Conservation (phyloP, 2,113 vertebrate genomes). For the Actenoides hombroni region DNA sequence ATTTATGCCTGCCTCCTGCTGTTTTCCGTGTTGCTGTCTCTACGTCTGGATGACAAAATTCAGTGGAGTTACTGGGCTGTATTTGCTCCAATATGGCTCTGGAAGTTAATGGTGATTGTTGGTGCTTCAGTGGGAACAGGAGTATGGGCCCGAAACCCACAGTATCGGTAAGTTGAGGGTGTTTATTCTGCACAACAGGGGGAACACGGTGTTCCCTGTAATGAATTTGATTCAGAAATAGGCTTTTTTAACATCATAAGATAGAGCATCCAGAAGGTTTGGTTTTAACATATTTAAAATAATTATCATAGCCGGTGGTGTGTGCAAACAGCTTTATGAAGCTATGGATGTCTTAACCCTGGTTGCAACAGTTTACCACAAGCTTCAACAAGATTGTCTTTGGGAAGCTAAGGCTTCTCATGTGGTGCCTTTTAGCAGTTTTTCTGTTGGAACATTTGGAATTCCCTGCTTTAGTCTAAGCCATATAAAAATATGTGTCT, state of each 20-base stretch:
- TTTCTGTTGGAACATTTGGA: background rate
- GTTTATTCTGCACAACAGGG: background rate
- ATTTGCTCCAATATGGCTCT: constrained; percentile 96
- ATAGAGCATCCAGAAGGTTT: background rate
- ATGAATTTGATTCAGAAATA: background rate
- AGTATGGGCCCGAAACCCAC: constrained; percentile 96
- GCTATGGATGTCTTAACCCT: background rate
- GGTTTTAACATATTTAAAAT: background rate
- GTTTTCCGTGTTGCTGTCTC: constrained; percentile 92
- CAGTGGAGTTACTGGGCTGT: constrained; percentile 99
- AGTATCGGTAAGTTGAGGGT: constrained; percentile 85
- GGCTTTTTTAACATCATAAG: background rate
- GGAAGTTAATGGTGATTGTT: constrained; percentile 96
- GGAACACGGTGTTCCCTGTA: background rate
- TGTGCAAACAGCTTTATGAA: background rate
- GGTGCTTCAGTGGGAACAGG: constrained; percentile 94
- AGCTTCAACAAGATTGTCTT: background rate
- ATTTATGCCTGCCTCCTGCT: constrained; percentile 97
- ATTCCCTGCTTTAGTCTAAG: background rate
- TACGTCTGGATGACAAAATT: constrained; percentile 93
- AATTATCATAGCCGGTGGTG: background rate
- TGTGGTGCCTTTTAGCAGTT: background rate
- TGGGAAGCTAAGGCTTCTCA: background rate
- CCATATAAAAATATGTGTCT: background rate
- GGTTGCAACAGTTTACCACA: background rate